Evolutionary conservation across 2,888 invertebrate species (phyloP).

Genomic region (Macrosoma leucophasiata): DNA sequence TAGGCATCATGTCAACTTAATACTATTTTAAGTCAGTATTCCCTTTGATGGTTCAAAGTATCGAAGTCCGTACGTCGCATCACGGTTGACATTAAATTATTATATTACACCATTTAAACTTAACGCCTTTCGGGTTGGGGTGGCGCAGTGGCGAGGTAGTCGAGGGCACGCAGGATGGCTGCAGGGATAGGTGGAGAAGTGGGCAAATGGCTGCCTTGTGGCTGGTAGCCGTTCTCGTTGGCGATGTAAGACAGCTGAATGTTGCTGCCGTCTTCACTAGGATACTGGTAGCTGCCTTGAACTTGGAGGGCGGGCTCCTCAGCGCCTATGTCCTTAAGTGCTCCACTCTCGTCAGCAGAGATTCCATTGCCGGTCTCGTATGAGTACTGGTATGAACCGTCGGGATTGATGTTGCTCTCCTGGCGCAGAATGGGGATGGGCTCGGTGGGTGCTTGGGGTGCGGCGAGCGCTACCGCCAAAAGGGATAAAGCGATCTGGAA

Average conservation of each 20-base stretch:
- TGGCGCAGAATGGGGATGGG: slow-evolving; percentile 73
- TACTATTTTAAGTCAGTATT: too few relatives aligned
- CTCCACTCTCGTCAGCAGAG: slow-evolving; percentile 70
- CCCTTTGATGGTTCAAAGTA: too few relatives aligned
- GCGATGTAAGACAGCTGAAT: slow-evolving; percentile 79
- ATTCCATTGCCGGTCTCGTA: slow-evolving; percentile 82
- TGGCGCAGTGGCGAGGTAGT: slow-evolving; percentile 79
- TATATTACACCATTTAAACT: too few relatives aligned
- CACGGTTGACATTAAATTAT: too few relatives aligned
- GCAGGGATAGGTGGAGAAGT: slow-evolving; percentile 82
- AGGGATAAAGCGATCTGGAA: slow-evolving; percentile 58
- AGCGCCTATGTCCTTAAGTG: slow-evolving; percentile 70
- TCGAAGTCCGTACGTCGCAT: slow-evolving; percentile 23
- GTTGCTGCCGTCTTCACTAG: slow-evolving; percentile 76
- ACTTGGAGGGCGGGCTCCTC: slow-evolving; percentile 72
- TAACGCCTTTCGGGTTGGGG: slow-evolving; percentile 48
- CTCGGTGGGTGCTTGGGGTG: slow-evolving; percentile 51
- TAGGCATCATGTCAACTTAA: too few relatives aligned
- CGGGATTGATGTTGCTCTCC: slow-evolving; percentile 69
- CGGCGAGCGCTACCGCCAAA: slow-evolving; percentile 52
- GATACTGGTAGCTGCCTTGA: slow-evolving; percentile 78
- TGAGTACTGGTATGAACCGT: slow-evolving; percentile 75
- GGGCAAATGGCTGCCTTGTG: slow-evolving; percentile 77
- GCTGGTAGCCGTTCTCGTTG: slow-evolving; percentile 82
- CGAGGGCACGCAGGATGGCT: slow-evolving; percentile 80